Evolutionary conservation across 2,888 invertebrate genomes (phyloP).

Genomic region (Conops quadrifasciatus): DNA sequence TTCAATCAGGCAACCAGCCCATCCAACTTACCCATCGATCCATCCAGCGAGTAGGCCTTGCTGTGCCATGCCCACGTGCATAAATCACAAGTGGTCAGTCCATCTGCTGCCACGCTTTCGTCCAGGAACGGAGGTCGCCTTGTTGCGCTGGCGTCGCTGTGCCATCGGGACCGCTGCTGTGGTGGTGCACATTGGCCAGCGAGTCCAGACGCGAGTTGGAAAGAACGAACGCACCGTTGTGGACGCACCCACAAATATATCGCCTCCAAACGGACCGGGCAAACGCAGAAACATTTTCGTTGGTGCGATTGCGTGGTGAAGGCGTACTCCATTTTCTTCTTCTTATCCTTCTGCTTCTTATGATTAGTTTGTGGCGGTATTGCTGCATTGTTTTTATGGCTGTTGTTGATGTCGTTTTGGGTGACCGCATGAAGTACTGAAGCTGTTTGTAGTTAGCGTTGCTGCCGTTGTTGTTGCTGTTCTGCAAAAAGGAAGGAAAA

Average conservation of each 20-base stretch:
- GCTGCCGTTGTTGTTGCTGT: slow-evolving; percentile 17
- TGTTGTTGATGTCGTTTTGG: not conserved
- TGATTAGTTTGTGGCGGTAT: not conserved
- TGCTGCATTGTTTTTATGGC: not conserved
- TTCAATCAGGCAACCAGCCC: slow-evolving; percentile 35
- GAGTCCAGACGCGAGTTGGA: slow-evolving; percentile 62
- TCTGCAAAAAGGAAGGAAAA: slow-evolving; percentile 13
- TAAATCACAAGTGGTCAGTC: slow-evolving; percentile 77
- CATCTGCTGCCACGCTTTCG: slow-evolving; percentile 72
- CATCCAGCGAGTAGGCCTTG: slow-evolving; percentile 69
- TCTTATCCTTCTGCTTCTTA: slow-evolving; percentile 26
- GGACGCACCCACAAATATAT: slow-evolving; percentile 57
- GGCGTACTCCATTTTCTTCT: too few relatives aligned
- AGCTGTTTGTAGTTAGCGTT: not conserved
- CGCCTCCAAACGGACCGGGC: slow-evolving; percentile 56
- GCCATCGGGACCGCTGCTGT: slow-evolving; percentile 10
- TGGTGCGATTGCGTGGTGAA: slow-evolving; percentile 6
- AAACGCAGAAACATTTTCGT: slow-evolving; percentile 63
- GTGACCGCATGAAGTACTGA: slow-evolving; percentile 35
- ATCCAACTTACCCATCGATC: slow-evolving; percentile 71
- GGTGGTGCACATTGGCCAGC: slow-evolving; percentile 47
- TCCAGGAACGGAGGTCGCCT: slow-evolving; percentile 71
- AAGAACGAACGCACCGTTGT: slow-evolving; percentile 62
- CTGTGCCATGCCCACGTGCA: slow-evolving; percentile 78
- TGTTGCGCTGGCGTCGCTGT: slow-evolving; percentile 47